These are phyloP conservation scores for Eurystomus gularis DNA, from an alignment of 2,113 vertebrate species.

Conservation along the genomic window DNA sequence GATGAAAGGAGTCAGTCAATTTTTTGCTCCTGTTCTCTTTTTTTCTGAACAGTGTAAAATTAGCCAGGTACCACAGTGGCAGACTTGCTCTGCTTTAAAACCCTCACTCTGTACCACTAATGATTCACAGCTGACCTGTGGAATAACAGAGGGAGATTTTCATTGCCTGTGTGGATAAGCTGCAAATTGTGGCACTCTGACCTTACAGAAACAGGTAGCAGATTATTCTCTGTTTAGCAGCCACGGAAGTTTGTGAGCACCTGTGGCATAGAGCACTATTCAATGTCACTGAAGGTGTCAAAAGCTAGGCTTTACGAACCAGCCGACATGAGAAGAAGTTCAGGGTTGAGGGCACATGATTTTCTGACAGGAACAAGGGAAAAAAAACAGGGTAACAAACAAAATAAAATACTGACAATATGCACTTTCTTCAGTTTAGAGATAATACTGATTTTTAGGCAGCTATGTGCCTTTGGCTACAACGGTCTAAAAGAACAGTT, in stretches of 20 bases:
- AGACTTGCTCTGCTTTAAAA: neutral
- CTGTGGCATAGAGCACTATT: neutral
- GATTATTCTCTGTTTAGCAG: neutral
- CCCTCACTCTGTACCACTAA: neutral
- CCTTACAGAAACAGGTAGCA: neutral
- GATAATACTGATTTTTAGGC: neutral
- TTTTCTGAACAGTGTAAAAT: neutral
- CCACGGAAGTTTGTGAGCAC: neutral
- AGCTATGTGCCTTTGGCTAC: neutral
- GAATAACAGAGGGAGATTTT: neutral
- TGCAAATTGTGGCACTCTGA: neutral
- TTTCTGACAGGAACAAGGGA: neutral
- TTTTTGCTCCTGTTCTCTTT: neutral
- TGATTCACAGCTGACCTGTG: neutral
- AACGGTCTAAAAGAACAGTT: neutral
- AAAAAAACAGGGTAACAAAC: neutral
- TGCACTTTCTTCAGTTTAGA: neutral
- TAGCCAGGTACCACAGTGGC: neutral
- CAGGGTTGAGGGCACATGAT: neutral
- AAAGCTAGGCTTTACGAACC: neutral
- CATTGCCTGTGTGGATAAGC: neutral
- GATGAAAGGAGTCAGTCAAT: neutral
- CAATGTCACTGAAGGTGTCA: neutral
- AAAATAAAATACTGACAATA: neutral
- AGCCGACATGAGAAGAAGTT: neutral